A percentile compares a stretch with the other conserved stretches of the same genome.
Conservation (phyloP, 2,797 vertebrate species). For the Spinus olivaceus region DNA sequence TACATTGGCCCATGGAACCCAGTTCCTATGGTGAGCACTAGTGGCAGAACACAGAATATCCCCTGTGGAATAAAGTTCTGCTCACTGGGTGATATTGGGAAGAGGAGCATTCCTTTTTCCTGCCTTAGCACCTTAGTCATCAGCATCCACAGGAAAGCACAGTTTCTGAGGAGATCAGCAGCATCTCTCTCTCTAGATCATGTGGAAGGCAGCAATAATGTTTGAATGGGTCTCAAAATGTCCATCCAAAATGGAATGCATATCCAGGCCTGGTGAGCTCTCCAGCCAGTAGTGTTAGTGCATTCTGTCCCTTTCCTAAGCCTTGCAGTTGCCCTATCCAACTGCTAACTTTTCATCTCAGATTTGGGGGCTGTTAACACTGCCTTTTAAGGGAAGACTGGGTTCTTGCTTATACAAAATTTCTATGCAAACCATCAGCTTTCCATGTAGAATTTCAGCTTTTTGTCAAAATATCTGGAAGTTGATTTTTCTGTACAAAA, state of each 20-base stretch:
- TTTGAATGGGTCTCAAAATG: background rate
- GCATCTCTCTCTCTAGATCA: background rate
- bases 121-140: constrained; percentile 26
- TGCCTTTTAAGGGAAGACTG: background rate
- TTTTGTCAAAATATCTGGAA: background rate
- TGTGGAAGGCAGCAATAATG: background rate
- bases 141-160: background rate
- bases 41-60: background rate
- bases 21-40: background rate
- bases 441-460: background rate
- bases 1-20: background rate
- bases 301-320: background rate
- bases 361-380: background rate
- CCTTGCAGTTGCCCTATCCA: background rate
- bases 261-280: background rate
- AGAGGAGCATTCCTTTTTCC: background rate
- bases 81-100: background rate
- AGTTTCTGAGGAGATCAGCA: background rate
- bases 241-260: background rate
- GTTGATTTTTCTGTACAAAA: background rate
- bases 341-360: background rate
- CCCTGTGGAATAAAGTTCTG: background rate
- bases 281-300: background rate
- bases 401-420: background rate
- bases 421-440: background rate